Evolutionary conservation across 2,888 invertebrate genomes (phyloP).

Genomic region (Melikaiella ostensackeni): DNA sequence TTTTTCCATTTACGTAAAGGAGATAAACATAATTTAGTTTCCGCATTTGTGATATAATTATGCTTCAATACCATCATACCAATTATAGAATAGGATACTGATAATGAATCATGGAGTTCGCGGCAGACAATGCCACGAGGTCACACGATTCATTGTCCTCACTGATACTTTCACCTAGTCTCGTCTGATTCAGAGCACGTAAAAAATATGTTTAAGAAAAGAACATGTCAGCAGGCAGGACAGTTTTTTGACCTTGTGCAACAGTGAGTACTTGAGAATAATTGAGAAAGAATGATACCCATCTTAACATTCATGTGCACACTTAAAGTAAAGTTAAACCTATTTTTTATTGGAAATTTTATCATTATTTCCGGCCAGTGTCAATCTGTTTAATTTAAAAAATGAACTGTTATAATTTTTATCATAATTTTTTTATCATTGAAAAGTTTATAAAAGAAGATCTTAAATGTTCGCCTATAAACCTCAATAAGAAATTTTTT

Average conservation of each 20-base stretch:
- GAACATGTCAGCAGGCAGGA: neutral
- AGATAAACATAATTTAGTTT: slow-evolving; percentile 7
- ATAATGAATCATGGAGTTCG: slow-evolving; percentile 19
- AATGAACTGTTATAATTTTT: too few species aligned
- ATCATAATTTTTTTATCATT: too few species aligned
- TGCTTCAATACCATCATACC: slow-evolving; percentile 39
- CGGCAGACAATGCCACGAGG: slow-evolving; percentile 51
- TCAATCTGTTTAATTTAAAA: too few species aligned
- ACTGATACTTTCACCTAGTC: slow-evolving; percentile 64
- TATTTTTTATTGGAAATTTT: neutral
- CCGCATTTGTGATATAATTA: slow-evolving; percentile 16
- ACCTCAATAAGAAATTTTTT: too few species aligned
- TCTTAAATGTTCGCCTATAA: too few species aligned
- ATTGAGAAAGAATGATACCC: neutral
- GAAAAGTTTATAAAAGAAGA: too few species aligned
- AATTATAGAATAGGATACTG: slow-evolving; percentile 27
- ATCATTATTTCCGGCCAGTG: neutral
- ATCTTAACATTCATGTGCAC: neutral
- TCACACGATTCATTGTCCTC: slow-evolving; percentile 62
- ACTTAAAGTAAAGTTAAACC: neutral
- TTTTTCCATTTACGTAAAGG: slow-evolving; percentile 6
- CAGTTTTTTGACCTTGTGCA: slow-evolving; percentile 16
- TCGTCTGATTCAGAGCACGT: slow-evolving; percentile 37
- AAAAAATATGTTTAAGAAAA: slow-evolving; percentile 17
- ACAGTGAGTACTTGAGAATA: neutral